Evolutionary conservation across 2,888 invertebrate genomes (phyloP), one percentile per base, ranked within the genome.

Genomic region (Amblyteles armatorius): DNA sequence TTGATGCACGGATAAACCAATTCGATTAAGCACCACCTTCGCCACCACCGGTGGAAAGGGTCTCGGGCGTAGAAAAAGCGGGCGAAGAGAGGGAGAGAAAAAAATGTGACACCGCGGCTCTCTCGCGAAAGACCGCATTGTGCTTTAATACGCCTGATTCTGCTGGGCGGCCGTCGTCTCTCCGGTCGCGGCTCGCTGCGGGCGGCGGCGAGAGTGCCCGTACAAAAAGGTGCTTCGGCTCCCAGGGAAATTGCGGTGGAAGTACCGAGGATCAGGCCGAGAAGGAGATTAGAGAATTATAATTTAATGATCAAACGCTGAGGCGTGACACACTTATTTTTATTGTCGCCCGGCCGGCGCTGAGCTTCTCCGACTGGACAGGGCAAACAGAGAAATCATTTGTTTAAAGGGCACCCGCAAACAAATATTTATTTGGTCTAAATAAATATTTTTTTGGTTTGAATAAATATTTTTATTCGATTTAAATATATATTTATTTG

Each of bases 1-100:
- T 85, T 85, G 83, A 83, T 77, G 85, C 85, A 82, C 82, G 85
- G 85, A 80, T 83, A 83, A 85, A 85, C 85, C 85, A 83, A 85
- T 85, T 83, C 85, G 85, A 85, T 82, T 85, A 82, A 77, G 79
- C 40, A 60, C 72, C 79, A 67, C 67, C 44, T 9, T 48, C 22
- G 26, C 50, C 74, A 29, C 50, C 52, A 48, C 60, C 50, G 63
- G 52, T 63, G 52, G 60, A 69, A 81, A 81, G 78, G 55, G 69
- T 74, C 74, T 79, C 36, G 26, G 65, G 50, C 7, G 63, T 9
- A 26, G 22, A 77, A 84, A 26, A 16, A 13, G 48, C 11, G 16
- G 65, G 50, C 19, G 29, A 33, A 73, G 16, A 33, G 40, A 48
- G 19, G 40, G 63, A 9, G 48, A 19, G 29, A 36, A 84, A 68